A percentile compares a stretch with the other conserved stretches of the same genome.
Evolutionary conservation across 2,888 invertebrate genomes (phyloP).

Genomic region (Calameuta idolon): DNA sequence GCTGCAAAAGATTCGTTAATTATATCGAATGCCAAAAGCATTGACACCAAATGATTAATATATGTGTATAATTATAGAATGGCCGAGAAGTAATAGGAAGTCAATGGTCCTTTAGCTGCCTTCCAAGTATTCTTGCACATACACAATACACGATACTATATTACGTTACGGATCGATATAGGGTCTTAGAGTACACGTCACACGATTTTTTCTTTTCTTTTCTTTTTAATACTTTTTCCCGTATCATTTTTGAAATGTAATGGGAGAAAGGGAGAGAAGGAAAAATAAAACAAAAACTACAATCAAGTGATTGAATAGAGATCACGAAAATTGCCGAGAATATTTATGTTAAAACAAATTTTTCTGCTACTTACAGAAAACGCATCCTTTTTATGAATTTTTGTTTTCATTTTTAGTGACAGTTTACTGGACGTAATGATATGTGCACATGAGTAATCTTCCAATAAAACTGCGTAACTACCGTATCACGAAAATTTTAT

Average conservation of each 20-base stretch:
- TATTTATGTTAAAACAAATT: background rate
- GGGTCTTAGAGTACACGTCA: background rate
- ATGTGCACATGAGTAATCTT: constrained; percentile 8
- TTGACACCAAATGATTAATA: constrained; percentile 18
- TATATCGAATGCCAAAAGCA: constrained; percentile 22
- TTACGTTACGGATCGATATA: constrained; percentile 11
- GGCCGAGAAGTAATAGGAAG: constrained; percentile 7
- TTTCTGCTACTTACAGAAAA: background rate
- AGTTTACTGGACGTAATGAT: background rate
- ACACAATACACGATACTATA: background rate
- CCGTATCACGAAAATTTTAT: background rate
- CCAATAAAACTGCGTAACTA: background rate
- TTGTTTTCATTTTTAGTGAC: background rate
- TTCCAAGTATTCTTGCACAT: constrained; percentile 16
- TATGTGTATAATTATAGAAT: constrained; percentile 12
- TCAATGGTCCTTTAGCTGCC: constrained; percentile 14
- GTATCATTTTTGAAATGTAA: background rate
- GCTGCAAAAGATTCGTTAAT: constrained; percentile 7
- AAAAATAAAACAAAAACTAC: background rate
- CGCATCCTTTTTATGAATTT: background rate
- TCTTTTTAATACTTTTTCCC: background rate
- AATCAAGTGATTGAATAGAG: background rate
- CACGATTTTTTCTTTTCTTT: background rate
- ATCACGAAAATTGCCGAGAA: background rate
- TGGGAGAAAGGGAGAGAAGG: background rate